phyloP scores from a whole-genome alignment of 2,113 vertebrate genomes.

The Lepus americanus region DNA sequence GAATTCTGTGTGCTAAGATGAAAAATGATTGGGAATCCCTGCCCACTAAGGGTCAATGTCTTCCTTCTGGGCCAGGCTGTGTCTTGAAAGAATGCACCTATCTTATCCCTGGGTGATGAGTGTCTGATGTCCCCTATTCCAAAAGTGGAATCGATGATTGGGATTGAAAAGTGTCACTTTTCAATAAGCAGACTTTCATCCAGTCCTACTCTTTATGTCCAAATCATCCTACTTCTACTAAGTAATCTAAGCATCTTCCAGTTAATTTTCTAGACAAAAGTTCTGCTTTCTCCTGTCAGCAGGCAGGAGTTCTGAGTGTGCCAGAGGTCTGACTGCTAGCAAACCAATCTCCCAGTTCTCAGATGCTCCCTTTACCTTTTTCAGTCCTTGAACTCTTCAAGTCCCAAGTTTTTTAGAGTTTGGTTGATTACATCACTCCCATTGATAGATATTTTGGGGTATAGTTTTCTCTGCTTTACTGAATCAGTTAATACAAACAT shows the following conservation, averaged over 20 bases:
- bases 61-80: background rate
- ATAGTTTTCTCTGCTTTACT: background rate
- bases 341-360: background rate
- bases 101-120: background rate
- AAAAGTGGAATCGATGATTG: background rate
- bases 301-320: background rate
- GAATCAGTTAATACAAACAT: background rate
- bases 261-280: constrained; percentile 1
- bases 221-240: background rate
- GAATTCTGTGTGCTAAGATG: background rate
- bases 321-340: background rate
- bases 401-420: background rate
- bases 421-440: background rate
- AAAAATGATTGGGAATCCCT: background rate
- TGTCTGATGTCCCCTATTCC: background rate
- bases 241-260: background rate
- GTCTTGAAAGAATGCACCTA: background rate
- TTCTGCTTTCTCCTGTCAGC: background rate
- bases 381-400: background rate
- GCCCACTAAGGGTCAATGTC: background rate
- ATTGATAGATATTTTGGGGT: background rate
- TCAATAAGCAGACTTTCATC: background rate
- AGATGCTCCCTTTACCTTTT: background rate
- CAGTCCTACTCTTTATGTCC: background rate
- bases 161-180: background rate